Evolutionary conservation across 1,140 invertebrate genomes (phyloP).

Genomic region (Drosophila gunungcola): DNA sequence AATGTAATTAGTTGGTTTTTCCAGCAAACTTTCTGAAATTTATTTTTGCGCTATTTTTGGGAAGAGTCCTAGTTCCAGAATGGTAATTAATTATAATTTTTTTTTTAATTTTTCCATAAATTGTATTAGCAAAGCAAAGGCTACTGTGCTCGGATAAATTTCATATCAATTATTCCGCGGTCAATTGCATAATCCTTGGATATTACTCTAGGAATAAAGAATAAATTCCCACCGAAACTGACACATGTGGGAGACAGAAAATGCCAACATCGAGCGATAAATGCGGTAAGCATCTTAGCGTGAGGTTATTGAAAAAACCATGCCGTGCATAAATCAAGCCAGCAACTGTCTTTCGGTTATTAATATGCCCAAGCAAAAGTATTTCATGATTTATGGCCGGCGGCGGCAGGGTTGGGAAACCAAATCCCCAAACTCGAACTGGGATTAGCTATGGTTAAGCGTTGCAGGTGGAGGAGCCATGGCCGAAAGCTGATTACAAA

Average conservation of each 20-base stretch:
- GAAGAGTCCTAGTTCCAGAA: constrained; percentile 3
- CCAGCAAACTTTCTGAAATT: constrained; percentile 28
- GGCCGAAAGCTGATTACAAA: constrained; percentile 56
- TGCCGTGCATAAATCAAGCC: constrained; percentile 64
- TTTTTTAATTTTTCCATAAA: constrained; percentile 17
- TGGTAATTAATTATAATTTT: constrained; percentile 47
- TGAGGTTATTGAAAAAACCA: constrained; percentile 54
- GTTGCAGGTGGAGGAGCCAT: constrained; percentile 21
- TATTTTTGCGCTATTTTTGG: constrained; percentile 34
- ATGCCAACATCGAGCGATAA: constrained; percentile 5
- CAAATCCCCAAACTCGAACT: constrained; percentile 29
- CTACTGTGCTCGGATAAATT: not conserved
- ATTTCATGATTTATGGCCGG: constrained; percentile 70
- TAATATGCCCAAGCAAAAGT: constrained; percentile 68
- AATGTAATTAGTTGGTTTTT: constrained; percentile 44
- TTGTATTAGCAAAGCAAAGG: not conserved
- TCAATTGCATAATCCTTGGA: constrained; percentile 34
- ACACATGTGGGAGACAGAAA: constrained; percentile 37
- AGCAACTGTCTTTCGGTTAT: constrained; percentile 71
- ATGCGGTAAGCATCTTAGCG: constrained; percentile 41
- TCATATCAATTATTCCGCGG: constrained; percentile 18
- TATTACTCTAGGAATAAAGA: constrained; percentile 7
- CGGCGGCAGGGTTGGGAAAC: constrained; percentile 20
- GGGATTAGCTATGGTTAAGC: constrained; percentile 52
- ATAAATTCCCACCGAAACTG: constrained; percentile 32